A percentile compares a stretch with the other conserved stretches of the same genome.
phyloP scores from a whole-genome alignment of 2,113 vertebrate genomes.

The Microtus montanus region DNA sequence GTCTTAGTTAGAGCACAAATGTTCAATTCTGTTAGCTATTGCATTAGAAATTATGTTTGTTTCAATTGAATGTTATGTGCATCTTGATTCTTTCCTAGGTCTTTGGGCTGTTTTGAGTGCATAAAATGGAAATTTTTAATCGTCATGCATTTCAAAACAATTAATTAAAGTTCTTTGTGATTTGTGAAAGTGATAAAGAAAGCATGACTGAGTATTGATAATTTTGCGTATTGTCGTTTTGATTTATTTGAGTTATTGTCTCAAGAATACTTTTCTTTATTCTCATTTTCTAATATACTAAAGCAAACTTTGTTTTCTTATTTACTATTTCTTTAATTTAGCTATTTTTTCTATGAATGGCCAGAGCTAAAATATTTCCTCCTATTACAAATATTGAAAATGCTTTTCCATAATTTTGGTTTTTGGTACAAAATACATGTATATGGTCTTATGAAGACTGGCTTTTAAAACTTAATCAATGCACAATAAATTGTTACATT shows the following conservation, averaged over 20 bases:
- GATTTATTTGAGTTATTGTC: background rate
- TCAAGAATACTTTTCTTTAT: background rate
- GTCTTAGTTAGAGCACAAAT: background rate
- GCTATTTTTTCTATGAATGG: background rate
- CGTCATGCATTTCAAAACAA: background rate
- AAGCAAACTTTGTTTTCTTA: background rate
- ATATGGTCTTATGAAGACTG: background rate
- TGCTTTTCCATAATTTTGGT: background rate
- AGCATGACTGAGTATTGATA: background rate
- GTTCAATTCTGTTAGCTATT: background rate
- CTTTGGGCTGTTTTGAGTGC: background rate
- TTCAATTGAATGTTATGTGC: background rate
- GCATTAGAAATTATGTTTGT: background rate
- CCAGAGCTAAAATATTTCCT: background rate
- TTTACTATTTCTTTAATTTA: background rate
- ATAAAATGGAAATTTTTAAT: background rate
- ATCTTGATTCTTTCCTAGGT: background rate
- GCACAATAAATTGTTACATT: background rate
- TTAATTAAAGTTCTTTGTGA: background rate
- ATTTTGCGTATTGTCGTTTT: background rate
- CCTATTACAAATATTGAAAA: background rate
- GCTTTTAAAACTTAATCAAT: background rate
- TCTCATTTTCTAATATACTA: background rate
- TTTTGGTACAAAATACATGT: too few species aligned
- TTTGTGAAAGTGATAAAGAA: background rate